A percentile compares a stretch with the other conserved stretches of the same genome.
phyloP scores from a whole-genome alignment of 2,113 vertebrate genomes.

The Brachypteracias leptosomus region DNA sequence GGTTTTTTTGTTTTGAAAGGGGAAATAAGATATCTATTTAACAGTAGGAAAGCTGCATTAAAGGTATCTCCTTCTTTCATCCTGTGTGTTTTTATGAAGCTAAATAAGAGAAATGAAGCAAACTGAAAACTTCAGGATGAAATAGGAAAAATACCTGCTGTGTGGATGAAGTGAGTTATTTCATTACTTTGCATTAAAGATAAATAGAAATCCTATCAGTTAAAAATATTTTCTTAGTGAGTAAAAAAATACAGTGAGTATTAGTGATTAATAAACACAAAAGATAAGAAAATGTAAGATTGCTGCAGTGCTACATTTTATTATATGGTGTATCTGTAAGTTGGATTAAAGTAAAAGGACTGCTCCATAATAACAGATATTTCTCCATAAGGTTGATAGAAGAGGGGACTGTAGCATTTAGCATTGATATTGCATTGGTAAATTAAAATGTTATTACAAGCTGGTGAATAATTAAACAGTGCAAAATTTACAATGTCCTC shows the following conservation, averaged over 20 bases:
- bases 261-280: neutral
- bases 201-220: neutral
- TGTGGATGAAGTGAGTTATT: neutral
- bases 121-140: neutral
- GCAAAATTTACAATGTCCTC: neutral
- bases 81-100: slow-evolving; percentile 31
- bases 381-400: neutral
- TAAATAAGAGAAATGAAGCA: neutral
- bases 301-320: neutral
- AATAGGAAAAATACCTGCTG: neutral
- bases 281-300: neutral
- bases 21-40: slow-evolving; percentile 60
- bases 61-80: slow-evolving; percentile 68
- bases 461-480: neutral
- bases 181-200: slow-evolving; percentile 17
- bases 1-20: slow-evolving; percentile 8
- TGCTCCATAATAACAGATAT: neutral
- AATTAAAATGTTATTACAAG: neutral
- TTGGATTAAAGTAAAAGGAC: neutral
- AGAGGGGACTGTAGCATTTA: neutral
- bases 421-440: neutral
- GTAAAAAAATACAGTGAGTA: neutral
- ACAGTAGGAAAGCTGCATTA: slow-evolving; percentile 74
- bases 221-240: neutral
- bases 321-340: neutral